Percentiles rank a stretch among this genome's conserved stretches.
phyloP scores from a whole-genome alignment of 2,797 vertebrate genomes.

The Cephalopachus bancanus region DNA sequence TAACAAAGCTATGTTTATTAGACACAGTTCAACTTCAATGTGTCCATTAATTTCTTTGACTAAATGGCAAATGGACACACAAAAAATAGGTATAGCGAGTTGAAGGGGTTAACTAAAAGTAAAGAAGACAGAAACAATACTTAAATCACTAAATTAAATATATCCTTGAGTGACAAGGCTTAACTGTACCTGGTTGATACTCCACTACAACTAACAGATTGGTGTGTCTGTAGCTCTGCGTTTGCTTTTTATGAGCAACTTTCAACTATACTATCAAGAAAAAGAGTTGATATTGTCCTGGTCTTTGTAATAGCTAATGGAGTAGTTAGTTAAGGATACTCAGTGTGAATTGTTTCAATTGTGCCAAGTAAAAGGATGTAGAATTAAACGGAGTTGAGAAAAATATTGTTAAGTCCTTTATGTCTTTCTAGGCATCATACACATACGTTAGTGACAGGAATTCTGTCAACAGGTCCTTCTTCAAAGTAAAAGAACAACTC shows the following conservation, averaged over 20 bases:
- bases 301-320: neutral
- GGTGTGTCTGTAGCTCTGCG: neutral
- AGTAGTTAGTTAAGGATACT: neutral
- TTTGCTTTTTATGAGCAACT: neutral
- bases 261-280: neutral
- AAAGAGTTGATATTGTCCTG: neutral
- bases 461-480: neutral
- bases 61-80: constrained; percentile 4
- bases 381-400: neutral
- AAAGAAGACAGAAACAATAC: neutral
- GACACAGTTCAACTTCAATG: neutral
- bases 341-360: neutral
- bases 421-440: neutral
- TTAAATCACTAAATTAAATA: constrained; percentile 8
- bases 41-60: neutral
- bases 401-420: neutral
- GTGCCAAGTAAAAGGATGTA: neutral
- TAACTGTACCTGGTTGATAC: neutral
- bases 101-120: neutral
- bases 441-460: neutral
- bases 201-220: neutral
- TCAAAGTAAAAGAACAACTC: neutral
- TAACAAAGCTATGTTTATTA: neutral
- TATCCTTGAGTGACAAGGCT: neutral
- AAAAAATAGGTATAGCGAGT: neutral